Base-by-base conservation (phyloP, 2,888 invertebrate species). In the Eudasyphora cyanicolor region DNA sequence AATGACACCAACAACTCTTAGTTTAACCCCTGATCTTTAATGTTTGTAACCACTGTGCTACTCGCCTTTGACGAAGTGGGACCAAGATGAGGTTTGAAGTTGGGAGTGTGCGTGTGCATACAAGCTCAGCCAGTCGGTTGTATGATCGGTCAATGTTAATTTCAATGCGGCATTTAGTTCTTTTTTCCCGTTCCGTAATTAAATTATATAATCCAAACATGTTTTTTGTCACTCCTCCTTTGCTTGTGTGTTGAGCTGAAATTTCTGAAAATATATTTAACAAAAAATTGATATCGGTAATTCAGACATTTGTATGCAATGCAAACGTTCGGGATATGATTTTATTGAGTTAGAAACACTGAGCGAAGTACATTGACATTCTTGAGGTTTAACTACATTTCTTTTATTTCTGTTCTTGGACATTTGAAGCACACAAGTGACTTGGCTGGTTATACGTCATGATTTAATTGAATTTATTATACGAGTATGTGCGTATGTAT, bases 111-210 rank as follows among this genome's bases (percentile, higher is more conserved):
- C 29, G 27, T 57, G 57, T 24, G 21, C n/a, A n/a, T n/a, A n/a
- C n/a, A n/a, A n/a, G n/a, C 29, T 6, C 60, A n/a, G n/a, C 0
- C 12, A 4, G 32, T 64, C 21, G 17, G 35, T 21, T 10, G 42
- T 24, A 67, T 67, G 67, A 42, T 67, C 67, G 84, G 84, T 84
- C 84, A 84, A 84, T 84, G 84, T 84, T 84, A 84, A 84, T 78
- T 81, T 77, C 32, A 70, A 77, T 57, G 79, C 64, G 21, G 74
- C 54, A 75, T 78, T 84, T 35, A 51, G 38, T 76, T 67, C 49
- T 84, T 78, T 83, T 75, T 83, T 84, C 71, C 81, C 78, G 78
- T 79, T 84, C 84, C 81, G 81, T 79, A 81, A 78, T 10, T 35
- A 8, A 38, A 19, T 84, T 84, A 76, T 78, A 84, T 78, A 84